phyloP scores from a whole-genome alignment of 2,113 vertebrate genomes.

The Podarcis muralis region DNA sequence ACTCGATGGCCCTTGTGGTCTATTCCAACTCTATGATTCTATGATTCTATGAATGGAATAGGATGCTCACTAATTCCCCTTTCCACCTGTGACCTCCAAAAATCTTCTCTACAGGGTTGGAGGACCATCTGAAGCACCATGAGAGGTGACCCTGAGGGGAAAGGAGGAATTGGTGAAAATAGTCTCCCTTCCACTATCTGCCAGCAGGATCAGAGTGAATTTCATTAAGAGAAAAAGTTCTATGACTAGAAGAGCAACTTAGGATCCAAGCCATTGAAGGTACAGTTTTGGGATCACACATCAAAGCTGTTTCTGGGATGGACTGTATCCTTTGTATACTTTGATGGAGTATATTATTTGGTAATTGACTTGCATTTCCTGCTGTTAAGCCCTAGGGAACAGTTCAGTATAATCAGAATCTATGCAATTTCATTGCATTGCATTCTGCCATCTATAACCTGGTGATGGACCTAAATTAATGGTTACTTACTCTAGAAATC shows the following conservation, averaged over 20 bases:
- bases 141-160: neutral
- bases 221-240: neutral
- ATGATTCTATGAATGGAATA: neutral
- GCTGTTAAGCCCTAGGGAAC: neutral
- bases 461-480: no score
- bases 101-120: neutral
- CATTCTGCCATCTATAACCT: no score
- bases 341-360: neutral
- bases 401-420: neutral
- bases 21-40: no score
- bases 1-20: no score
- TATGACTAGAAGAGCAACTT: neutral
- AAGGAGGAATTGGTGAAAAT: neutral
- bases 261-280: neutral
- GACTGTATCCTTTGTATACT: neutral
- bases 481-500: no score
- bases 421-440: neutral
- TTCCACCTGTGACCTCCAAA: neutral
- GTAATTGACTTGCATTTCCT: neutral
- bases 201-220: neutral
- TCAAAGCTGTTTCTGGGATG: neutral
- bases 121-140: neutral
- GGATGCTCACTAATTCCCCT: neutral
- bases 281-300: neutral
- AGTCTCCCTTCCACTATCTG: neutral